Percentiles rank a stretch among this genome's conserved stretches.
These are phyloP conservation scores for Crotalus adamanteus DNA, from an alignment of 2,797 vertebrate genomes.

Conservation along the genomic window DNA sequence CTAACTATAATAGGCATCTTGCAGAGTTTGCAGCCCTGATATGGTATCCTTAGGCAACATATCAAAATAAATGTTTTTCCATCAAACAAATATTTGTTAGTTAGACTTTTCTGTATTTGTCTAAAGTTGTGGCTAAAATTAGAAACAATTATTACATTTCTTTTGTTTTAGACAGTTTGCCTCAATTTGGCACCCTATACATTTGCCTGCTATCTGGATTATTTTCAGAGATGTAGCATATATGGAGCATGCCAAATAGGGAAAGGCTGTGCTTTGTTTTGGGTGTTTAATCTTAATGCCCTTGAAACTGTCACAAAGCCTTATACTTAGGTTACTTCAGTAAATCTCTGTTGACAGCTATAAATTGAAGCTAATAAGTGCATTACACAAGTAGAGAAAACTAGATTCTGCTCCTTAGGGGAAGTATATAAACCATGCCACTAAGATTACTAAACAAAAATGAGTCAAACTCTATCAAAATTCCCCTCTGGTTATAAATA, in stretches of 20 bases:
- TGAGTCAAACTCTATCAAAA: slow-evolving; percentile 55
- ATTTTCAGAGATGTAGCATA: background rate
- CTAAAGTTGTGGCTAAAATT: slow-evolving; percentile 32
- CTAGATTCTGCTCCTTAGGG: slow-evolving; percentile 48
- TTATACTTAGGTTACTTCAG: slow-evolving; percentile 31
- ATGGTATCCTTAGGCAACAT: background rate
- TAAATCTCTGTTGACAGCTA: slow-evolving; percentile 65
- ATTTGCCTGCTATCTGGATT: background rate
- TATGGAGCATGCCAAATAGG: background rate
- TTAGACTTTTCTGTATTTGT: slow-evolving; percentile 43
- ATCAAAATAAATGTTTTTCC: background rate
- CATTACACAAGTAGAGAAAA: slow-evolving; percentile 63
- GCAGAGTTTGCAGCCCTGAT: background rate
- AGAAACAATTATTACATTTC: background rate
- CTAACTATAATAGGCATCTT: background rate
- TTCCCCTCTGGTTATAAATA: slow-evolving; percentile 39
- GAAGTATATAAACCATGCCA: slow-evolving; percentile 35
- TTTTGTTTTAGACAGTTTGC: background rate
- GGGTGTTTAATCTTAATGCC: slow-evolving; percentile 40
- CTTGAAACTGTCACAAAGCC: slow-evolving; percentile 55
- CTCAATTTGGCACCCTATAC: background rate
- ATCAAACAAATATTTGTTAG: slow-evolving; percentile 16
- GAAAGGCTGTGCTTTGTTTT: background rate
- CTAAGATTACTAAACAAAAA: slow-evolving; percentile 56
- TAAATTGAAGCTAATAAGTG: slow-evolving; percentile 69